Base-by-base conservation (phyloP, 1,140 invertebrate genomes). In the Penaeus chinensis region DNA sequence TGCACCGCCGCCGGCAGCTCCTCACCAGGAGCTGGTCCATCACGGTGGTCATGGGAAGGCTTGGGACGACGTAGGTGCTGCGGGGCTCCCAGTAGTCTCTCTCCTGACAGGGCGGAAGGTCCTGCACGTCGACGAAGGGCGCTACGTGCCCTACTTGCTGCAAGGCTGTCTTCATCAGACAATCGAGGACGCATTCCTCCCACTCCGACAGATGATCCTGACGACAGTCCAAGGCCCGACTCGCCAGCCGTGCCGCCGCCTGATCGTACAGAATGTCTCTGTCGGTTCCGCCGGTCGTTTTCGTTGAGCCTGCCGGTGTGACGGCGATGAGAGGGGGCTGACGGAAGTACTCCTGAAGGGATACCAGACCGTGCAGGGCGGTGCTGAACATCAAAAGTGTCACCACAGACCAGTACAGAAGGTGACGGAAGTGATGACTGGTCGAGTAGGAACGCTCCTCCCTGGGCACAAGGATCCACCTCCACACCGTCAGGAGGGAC, bases 141-240 rank as follows among this genome's bases (percentile, higher is more conserved):
- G 78, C 78, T 22, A 87, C 85, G 54, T 24, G 22, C 24, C 65
- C 79, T 10, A 82, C 69, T 61, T 87, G 78, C 18, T 87, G 71
- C 3, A 87, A 37, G 10, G 85, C 54, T 7, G 61, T 7, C 27
- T 22, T 32, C 85, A 87, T 87, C 1, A 87, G 78, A 47, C 85
- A 87, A 65, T 74, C 37, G 24, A 87, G 37, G 27, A 82, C 54
- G 24, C 79, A 74, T 7, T 81, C 37, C 47, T 81, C 62, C 2
- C 37, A 37, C 24, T 37, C 16, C 10, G 47, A 27, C 3, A 81
- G 60, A 60, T 37, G 78, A 32, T 66, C 78, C 62, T 78, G 63
- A 19, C 66, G 62, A 54, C 85, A 87, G 78, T 87, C 79, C n/a
- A 87, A 54, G 24, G 85, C 78, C 13, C 85, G 78, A 79, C 85